Base-by-base conservation (phyloP, 2,113 vertebrate species). In the Forbesichthys papilliferus region DNA sequence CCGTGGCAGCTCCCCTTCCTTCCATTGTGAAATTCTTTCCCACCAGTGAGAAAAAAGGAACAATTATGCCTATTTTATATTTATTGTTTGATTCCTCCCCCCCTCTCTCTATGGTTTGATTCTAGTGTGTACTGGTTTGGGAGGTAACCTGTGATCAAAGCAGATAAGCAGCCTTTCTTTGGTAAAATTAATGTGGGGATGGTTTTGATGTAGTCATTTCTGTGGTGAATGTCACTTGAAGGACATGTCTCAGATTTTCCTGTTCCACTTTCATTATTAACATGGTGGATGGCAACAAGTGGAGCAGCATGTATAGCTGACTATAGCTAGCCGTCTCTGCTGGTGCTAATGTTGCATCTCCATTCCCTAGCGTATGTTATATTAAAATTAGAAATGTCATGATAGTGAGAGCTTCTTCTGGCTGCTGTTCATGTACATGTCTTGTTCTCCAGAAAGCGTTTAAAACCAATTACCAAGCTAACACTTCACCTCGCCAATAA, bases 1-100 rank as follows among this genome's bases (percentile, higher is more conserved):
- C 85, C 82, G 81, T 79, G 83, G 85, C 88, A 90, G 89, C 87
- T 86, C 83, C 82, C 80, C 83, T 27, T 27, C 27, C 27, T 27
- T 86, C 84, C 78, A 92, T 92, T 92, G 90, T 91, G 78, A 74
- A 84, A 87, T 88, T 91, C 87, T 87, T 85, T 85, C 85, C 82
- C 78, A 82, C 90, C 71, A 60, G 87, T 86, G 87, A 89, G 84
- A 61, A 82, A 88, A 90, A 88, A 88, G 80, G 86, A 85, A 87
- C 85, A 87, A 89, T 90, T 91, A 89, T 81, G 80, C 86, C 83
- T 82, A 80, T 90, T 83, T 87, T 59, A 59, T 71, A 8, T 42
- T 42, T 42, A 6, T 6, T 42, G 4, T 42, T 42, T 42, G 4
- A 42, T 42, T 27, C 11, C 27, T 11, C 27, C 9, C 63, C 51